A percentile compares a stretch with the other conserved stretches of the same genome.
These are phyloP conservation scores for Tenthredo notha DNA, from an alignment of 2,888 invertebrate genomes.

Conservation along the genomic window DNA sequence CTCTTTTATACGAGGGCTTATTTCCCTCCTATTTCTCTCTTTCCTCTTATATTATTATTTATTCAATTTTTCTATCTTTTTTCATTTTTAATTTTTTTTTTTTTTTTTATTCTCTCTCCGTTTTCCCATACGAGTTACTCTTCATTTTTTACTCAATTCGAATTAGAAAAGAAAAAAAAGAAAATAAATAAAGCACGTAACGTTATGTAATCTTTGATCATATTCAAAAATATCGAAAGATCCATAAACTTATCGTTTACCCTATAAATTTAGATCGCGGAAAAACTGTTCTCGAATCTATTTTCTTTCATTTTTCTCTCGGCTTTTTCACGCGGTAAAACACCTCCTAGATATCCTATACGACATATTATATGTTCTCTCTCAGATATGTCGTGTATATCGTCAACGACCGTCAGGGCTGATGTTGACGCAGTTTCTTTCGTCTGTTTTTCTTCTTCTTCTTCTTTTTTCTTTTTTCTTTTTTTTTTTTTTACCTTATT, in stretches of 20 bases:
- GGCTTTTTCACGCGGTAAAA: background rate
- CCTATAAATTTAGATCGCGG: background rate
- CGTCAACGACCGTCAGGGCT: slow-evolving; percentile 10
- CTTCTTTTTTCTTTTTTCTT: background rate
- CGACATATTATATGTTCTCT: background rate
- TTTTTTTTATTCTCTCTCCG: too few relatives aligned
- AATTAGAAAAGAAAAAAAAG: too few relatives aligned
- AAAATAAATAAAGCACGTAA: too few relatives aligned
- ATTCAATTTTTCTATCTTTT: background rate
- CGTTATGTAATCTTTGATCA: too few relatives aligned
- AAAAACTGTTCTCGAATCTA: background rate
- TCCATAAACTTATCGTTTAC: background rate
- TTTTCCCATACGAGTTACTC: background rate
- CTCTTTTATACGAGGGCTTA: slow-evolving; percentile 37
- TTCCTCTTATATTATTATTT: background rate
- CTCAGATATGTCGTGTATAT: background rate
- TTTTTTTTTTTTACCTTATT: background rate
- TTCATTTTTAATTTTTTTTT: background rate
- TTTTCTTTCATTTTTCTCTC: background rate
- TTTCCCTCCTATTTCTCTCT: slow-evolving; percentile 38
- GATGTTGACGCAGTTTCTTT: slow-evolving; percentile 7
- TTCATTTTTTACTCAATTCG: too few relatives aligned
- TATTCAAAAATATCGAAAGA: background rate
- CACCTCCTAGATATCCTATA: background rate
- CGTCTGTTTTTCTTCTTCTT: background rate